Conservation (phyloP, 1,140 invertebrate species). For the Drosophila gunungcola region DNA sequence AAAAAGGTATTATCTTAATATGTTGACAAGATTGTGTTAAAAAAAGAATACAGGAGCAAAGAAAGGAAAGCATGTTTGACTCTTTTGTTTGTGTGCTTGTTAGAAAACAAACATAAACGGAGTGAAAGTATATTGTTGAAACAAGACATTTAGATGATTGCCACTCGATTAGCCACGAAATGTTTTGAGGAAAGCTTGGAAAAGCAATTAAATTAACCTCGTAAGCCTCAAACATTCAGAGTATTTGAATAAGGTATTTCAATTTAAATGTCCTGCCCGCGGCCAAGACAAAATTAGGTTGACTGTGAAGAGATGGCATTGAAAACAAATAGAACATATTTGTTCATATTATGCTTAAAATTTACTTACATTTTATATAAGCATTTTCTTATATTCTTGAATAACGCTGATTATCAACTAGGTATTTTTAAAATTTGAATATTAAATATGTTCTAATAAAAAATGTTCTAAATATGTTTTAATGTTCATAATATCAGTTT, state of each 20-base stretch:
- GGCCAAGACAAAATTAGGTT: not conserved
- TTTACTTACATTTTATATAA: too few species aligned
- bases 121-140: slow-evolving; percentile 36
- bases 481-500: too few species aligned
- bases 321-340: too few species aligned
- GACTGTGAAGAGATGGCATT: too few species aligned
- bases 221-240: not conserved
- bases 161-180: slow-evolving; percentile 36
- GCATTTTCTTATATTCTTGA: too few species aligned
- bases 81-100: slow-evolving; percentile 18
- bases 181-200: slow-evolving; percentile 18
- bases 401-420: too few species aligned
- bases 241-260: not conserved
- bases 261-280: slow-evolving; percentile 19
- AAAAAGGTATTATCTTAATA: slow-evolving; percentile 82
- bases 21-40: slow-evolving; percentile 78
- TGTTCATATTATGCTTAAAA: too few species aligned
- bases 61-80: slow-evolving; percentile 4
- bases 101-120: slow-evolving; percentile 33
- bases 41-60: slow-evolving; percentile 14
- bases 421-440: too few species aligned
- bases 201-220: slow-evolving; percentile 44
- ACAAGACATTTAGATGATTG: slow-evolving; percentile 50
- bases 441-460: too few species aligned
- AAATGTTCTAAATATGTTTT: too few species aligned